phyloP scores from a whole-genome alignment of 2,797 vertebrate species.

The Malacoctenus gilli region DNA sequence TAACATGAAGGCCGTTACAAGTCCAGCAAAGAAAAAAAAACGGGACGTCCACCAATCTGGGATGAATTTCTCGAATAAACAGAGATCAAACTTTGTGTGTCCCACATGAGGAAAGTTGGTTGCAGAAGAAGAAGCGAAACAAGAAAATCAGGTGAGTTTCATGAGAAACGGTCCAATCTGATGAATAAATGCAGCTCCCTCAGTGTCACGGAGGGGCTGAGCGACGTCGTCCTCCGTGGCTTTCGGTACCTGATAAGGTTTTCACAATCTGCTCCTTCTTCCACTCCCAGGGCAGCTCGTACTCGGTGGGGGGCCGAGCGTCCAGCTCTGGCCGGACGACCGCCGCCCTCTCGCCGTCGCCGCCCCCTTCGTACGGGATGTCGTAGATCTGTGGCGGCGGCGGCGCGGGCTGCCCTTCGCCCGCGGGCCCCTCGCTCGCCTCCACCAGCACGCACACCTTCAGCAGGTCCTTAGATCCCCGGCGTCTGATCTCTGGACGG shows the following conservation, averaged over 20 bases:
- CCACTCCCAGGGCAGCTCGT: conserved; percentile 96
- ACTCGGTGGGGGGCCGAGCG: conserved; percentile 84
- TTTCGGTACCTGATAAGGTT: conserved; percentile 89
- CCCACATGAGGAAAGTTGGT: too few relatives aligned
- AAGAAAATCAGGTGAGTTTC: too few relatives aligned
- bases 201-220: too few relatives aligned
- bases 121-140: too few relatives aligned
- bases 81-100: too few relatives aligned
- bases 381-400: conserved; percentile 86
- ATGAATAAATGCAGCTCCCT: too few relatives aligned
- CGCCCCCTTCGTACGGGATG: conserved; percentile 84
- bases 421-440: conserved; percentile 53
- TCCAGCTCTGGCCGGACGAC: conserved; percentile 84
- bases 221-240: too few relatives aligned
- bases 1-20: conserved; percentile 10
- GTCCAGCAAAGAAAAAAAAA: background rate
- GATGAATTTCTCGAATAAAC: too few relatives aligned
- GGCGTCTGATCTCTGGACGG: conserved; percentile 88
- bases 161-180: too few relatives aligned
- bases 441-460: conserved; percentile 86
- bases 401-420: conserved; percentile 61
- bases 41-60: too few relatives aligned
- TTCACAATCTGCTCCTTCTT: conserved; percentile 91
- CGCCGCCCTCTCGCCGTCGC: conserved; percentile 53
- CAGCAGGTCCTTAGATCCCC: conserved; percentile 92